A percentile compares a stretch with the other conserved stretches of the same genome.
These are phyloP conservation scores for Drosophila nannoptera DNA, from an alignment of 1,140 invertebrate species.

Conservation along the genomic window DNA sequence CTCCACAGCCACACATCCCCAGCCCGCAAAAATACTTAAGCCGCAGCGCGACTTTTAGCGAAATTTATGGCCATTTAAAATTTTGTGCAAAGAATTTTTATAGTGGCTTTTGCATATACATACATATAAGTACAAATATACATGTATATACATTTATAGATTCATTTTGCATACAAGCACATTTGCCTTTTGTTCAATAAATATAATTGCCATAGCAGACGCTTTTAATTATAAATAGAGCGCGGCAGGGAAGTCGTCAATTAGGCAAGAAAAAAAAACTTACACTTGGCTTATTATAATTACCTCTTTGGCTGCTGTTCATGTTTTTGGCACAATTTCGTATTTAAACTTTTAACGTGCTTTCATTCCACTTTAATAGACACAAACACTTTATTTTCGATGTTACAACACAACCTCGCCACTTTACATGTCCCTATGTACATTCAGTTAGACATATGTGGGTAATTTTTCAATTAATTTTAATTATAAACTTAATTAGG, in stretches of 20 bases:
- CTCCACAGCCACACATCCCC: not conserved
- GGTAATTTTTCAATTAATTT: conserved; percentile 80
- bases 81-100: conserved; percentile 58
- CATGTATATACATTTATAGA: conserved; percentile 7
- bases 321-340: conserved; percentile 64
- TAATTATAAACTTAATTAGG: conserved; percentile 80
- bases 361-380: conserved; percentile 53
- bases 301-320: conserved; percentile 41
- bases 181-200: conserved; percentile 63
- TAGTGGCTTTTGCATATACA: conserved; percentile 42
- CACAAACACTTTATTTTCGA: conserved; percentile 40
- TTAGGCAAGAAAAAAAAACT: conserved; percentile 48
- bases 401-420: conserved; percentile 47
- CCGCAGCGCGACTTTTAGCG: conserved; percentile 38
- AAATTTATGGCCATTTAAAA: conserved; percentile 61
- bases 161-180: conserved; percentile 12
- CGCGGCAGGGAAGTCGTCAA: conserved; percentile 67
- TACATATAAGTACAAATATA: conserved; percentile 13
- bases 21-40: conserved; percentile 38
- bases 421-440: conserved; percentile 54
- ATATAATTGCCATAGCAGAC: conserved; percentile 66
- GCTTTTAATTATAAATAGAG: conserved; percentile 68
- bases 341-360: conserved; percentile 57
- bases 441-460: conserved; percentile 36
- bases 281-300: conserved; percentile 58